phyloP scores from a whole-genome alignment of 2,797 vertebrate genomes.

The Pseudopleuronectes americanus region DNA sequence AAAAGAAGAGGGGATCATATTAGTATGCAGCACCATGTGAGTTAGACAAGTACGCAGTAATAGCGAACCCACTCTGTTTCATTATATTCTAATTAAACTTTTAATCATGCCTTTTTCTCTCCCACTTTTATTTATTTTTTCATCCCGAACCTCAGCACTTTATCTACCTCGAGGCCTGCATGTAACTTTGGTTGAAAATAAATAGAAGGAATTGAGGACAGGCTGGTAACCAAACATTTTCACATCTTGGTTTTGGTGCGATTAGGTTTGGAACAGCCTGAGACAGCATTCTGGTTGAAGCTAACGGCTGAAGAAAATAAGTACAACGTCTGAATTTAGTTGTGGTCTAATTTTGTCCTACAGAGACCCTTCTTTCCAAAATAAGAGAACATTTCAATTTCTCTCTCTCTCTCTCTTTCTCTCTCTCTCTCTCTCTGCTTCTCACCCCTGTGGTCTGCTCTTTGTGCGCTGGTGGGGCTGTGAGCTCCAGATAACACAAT shows the following conservation, averaged over 20 bases:
- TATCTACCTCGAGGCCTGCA: constrained; percentile 40
- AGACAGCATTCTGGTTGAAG: constrained; percentile 26
- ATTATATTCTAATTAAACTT: constrained; percentile 75
- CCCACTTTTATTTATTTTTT: constrained; percentile 33
- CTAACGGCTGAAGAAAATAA: constrained; percentile 17
- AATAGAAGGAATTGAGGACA: constrained; percentile 27
- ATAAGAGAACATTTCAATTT: constrained; percentile 21
- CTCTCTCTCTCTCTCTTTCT: constrained; percentile 30
- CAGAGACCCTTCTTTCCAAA: constrained; percentile 36
- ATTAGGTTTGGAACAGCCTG: constrained; percentile 19
- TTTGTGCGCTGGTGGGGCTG: constrained; percentile 73
- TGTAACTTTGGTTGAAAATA: constrained; percentile 25
- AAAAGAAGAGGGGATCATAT: constrained; percentile 52
- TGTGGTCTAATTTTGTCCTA: constrained; percentile 44
- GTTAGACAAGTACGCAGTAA: constrained; percentile 65
- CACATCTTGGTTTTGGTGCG: constrained; percentile 12
- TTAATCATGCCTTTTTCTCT: constrained; percentile 56
- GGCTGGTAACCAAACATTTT: constrained; percentile 42
- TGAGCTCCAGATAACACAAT: constrained; percentile 75
- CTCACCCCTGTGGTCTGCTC: constrained; percentile 58
- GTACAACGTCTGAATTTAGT: constrained; percentile 27
- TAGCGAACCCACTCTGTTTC: constrained; percentile 71
- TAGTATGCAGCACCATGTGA: constrained; percentile 68
- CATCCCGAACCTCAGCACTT: constrained; percentile 40
- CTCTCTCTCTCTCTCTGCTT: constrained; percentile 11